Base-by-base conservation (phyloP, 2,797 vertebrate genomes). In the Muscicapa comitata region DNA sequence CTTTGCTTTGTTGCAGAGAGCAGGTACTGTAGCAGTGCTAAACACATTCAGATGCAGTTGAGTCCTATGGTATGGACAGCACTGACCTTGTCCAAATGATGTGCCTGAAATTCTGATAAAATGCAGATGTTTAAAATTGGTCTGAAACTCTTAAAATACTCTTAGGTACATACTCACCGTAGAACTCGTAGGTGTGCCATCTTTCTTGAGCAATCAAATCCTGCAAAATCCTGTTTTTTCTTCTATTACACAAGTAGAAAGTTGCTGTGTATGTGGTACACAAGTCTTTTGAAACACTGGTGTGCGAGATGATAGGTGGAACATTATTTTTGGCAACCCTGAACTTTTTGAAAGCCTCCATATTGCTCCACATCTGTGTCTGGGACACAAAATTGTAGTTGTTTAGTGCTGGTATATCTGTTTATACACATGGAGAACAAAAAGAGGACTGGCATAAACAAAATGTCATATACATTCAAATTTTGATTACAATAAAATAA, bases 381-480 rank as follows among this genome's bases (percentile, higher is more conserved):
- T 94, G 73, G 81, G 93, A 92, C 83, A 90, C 93, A 84, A 91
- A 96, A 77, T 88, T 91, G 83, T 96, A 88, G 94, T 97, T 97
- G 96, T 97, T 97, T 94, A 75, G 93, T 50, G 57, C 76, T 95
- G 93, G 94, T 93, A 43, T 97, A 94, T 95, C 83, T 97, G 97
- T 97, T 98, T 98, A 97, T 95, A 92, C 88, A 91, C 94, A 87
- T 85, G 86, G 91, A 97, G 97, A 97, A 96, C 95, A 96, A 97
- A 97, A 97, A 96, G 88, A 96, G 72, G 85, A 90, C 90, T 86
- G 90, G 93, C 94, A 95, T 98, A 98, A 98, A 97, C 97, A 97
- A 94, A 95, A 94, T 93, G 96, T 97, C 97, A 93, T 93, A 94
- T 89, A 94, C 94, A 84, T 97, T 97, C 95, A 93, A 95, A 97